Percentiles rank a stretch among this genome's conserved stretches.
These are phyloP conservation scores for Chloromyia formosa DNA, from an alignment of 2,888 invertebrate genomes.

Conservation along the genomic window DNA sequence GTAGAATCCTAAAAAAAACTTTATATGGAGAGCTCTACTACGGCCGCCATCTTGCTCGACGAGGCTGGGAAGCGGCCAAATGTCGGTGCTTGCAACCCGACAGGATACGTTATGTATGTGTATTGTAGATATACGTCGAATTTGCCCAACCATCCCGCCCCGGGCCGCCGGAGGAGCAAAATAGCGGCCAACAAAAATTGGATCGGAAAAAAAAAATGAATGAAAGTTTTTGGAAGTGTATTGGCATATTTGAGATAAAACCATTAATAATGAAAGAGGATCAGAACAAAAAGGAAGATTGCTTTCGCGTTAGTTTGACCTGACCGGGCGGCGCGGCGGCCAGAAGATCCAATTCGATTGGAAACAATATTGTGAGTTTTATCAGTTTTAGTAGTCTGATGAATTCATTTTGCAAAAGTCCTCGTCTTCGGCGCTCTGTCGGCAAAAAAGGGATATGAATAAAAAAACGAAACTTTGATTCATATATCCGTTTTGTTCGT, in stretches of 20 bases:
- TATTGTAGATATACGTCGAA: background rate
- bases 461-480: too few species aligned
- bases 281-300: slow-evolving; percentile 2
- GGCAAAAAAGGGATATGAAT: too few species aligned
- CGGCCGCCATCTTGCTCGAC: slow-evolving; percentile 20
- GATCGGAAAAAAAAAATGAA: slow-evolving; percentile 34
- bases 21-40: background rate
- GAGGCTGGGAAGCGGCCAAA: slow-evolving; percentile 19
- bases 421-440: background rate
- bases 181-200: slow-evolving; percentile 38
- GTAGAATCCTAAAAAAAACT: slow-evolving; percentile 27
- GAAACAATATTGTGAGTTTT: slow-evolving; percentile 38
- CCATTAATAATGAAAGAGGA: slow-evolving; percentile 44
- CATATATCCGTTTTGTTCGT: background rate
- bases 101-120: background rate
- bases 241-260: slow-evolving; percentile 41
- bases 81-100: background rate
- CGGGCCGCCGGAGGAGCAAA: background rate
- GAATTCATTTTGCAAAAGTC: slow-evolving; percentile 33
- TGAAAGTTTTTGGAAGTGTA: slow-evolving; percentile 30
- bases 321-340: too few species aligned
- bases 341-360: slow-evolving; percentile 19
- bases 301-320: too few species aligned
- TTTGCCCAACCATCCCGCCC: too few species aligned
- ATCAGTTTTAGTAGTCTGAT: slow-evolving; percentile 36